Base-by-base conservation (phyloP, 2,888 invertebrate genomes). In the Saturnia pavonia region DNA sequence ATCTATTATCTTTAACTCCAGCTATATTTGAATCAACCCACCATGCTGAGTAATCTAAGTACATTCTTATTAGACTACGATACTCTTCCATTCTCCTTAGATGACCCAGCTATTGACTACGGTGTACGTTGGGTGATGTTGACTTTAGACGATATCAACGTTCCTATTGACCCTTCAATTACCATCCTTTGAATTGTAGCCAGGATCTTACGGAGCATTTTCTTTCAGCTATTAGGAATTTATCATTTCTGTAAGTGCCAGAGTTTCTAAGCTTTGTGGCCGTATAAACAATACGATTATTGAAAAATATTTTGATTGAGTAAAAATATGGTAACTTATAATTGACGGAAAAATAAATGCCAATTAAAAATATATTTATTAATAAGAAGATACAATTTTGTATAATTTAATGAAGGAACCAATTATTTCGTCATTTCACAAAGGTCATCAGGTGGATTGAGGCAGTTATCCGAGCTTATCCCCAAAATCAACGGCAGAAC, bases 351-450 rank as follows among this genome's bases (percentile, higher is more conserved):
- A 60, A 6, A 60, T 60, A 27, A 60, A 60, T 27, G 25, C 25
- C 25, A 60, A 60, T 27, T 27, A 60, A 60, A 57, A 57, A 57
- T 27, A 16, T 60, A 0, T 19, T 60, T 14, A 60, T 60, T 60
- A 60, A 60, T 27, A 60, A 60, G 12, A 27, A 27, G 25, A 27
- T 27, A 60, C 22, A 60, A 25, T 60, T 34, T 68, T 67, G 16
- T 22, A 54, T 54, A 51, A 72, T 76, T 68, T 70, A 75, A 71
- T 72, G 43, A 54, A 43, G 45, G 57, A 69, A 69, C 72, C 72
- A 72, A 76, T 75, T 72, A 73, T 71, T 72, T 68, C 72, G 65
- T 74, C 65, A 72, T 74, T 72, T 72, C 22, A 72, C 74, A 71
- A 69, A 48, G 71, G 75, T 72, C 74, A 68, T 70, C 70, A 70